phyloP scores from a whole-genome alignment of 2,888 invertebrate species.

The Epinotia brunnichana region DNA sequence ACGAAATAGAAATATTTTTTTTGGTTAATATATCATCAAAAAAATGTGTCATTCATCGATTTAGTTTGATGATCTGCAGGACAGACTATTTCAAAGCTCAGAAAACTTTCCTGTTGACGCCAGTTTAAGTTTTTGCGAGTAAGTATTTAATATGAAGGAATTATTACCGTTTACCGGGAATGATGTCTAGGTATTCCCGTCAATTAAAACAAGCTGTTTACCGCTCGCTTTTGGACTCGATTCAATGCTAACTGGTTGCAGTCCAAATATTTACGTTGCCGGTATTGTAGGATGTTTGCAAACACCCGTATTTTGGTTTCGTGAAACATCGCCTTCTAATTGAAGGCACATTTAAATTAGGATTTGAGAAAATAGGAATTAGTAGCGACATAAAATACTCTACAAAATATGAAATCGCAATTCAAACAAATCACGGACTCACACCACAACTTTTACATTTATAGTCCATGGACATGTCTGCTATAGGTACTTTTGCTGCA shows the following conservation, averaged over 20 bases:
- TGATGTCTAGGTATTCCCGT: slow-evolving; percentile 19
- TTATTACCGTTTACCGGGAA: slow-evolving; percentile 18
- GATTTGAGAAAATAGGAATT: background rate
- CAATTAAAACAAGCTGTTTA: slow-evolving; percentile 42
- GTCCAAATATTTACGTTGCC: slow-evolving; percentile 41
- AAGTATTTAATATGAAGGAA: no score
- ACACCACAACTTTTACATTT: background rate
- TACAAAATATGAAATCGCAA: background rate
- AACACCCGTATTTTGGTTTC: slow-evolving; percentile 36
- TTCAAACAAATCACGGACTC: background rate
- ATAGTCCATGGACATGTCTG: background rate
- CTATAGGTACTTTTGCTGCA: background rate
- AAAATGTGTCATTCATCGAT: no score
- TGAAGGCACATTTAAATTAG: background rate
- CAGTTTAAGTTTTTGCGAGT: no score
- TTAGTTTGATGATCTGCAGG: background rate
- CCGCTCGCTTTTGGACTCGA: slow-evolving; percentile 38
- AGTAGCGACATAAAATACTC: background rate
- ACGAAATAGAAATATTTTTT: background rate
- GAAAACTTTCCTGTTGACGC: no score
- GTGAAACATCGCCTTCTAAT: slow-evolving; percentile 5
- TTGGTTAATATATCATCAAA: background rate
- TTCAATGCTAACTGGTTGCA: slow-evolving; percentile 41
- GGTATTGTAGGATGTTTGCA: slow-evolving; percentile 40
- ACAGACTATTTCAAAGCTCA: background rate